Base-by-base conservation (phyloP, 2,797 vertebrate genomes). In the Eupleurogrammus muticus region DNA sequence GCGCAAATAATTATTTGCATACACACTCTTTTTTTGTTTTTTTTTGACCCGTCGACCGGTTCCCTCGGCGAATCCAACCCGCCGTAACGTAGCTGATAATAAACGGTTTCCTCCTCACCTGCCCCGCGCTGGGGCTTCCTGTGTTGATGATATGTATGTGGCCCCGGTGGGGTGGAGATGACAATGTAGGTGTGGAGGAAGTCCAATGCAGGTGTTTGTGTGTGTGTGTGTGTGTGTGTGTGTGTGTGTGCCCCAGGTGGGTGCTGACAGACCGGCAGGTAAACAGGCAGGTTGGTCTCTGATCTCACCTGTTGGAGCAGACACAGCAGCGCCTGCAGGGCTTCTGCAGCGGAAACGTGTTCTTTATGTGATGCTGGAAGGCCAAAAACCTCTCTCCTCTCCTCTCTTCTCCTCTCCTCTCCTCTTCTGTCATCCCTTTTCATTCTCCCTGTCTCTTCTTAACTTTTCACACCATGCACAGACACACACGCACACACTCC, bases 231-330 rank as follows among this genome's bases (percentile, higher is more conserved):
- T 42, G 36, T 46, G 69, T 36, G 49, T 40, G 55, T 50, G 51
- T 48, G 52, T 19, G 72, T 68, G 56, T 0, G 55, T 66, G 75
- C 72, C 79, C 79, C 84, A 82, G 86, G 73, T 80, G 81, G 79
- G 79, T 86, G 88, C 89, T 88, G 89, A 91, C 86, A 91, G 90
- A 90, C 82, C 65, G 79, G 75, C 89, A 90, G 86, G 82, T 88
- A 90, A 90, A 90, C 86, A 87, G 85, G 83, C 82, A 87, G 87
- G 66, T 75, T 79, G 76, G 64, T 90, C 84, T 90, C 79, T 92
- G 88, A 92, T 90, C 89, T 92, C 89, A 89, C 86, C 85, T 91
- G 90, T 78, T 82, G 80, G 73, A 79, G 87, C 81, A 89, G 87
- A 89, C 83, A 70, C 72, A 38, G 63, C 79, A 84, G 79, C 79